Evolutionary conservation across 2,797 vertebrate species (phyloP), one percentile per base, ranked within the genome.

Genomic region (Xerus rutilus): DNA sequence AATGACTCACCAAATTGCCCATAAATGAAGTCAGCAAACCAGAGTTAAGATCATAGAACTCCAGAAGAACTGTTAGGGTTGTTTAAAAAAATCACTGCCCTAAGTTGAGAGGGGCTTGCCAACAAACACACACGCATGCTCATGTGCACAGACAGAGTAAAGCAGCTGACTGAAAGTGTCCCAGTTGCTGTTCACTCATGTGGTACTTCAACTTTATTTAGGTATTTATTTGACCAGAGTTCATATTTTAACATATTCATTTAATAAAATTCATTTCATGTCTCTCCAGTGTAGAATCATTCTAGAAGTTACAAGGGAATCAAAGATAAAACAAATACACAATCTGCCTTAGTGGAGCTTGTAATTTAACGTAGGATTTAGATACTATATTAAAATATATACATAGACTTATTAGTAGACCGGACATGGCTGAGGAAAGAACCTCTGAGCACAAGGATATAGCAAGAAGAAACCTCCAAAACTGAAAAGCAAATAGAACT

Each of bases 251-350:
- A 62, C 64, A 45, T 47, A 78, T 57, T 67, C 59, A 87, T 59
- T 95, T 78, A 79, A 54, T 79, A 89, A 91, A 77, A 91, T 54
- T 52, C 84, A 92, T 64, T 89, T 86, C 52, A 87, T 72, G 28
- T 64, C 25, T 89, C 73, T 90, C 47, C 77, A 70, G 11, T 64
- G 86, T 79, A 94, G 25, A 43, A 87, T 39, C 12, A 0, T 69
- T 62, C 47, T 54, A 93, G 17, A 4, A 93, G 2, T 45, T 91
- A 13, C 5, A 95, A 88, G 30, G n/a, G 54, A 91, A 82, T 87
- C 54, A 92, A 96, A 88, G 35, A 89, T 49, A 91, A 94, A 86
- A 73, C 11, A 88, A 91, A 83, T 30, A 81, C 30, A 84, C 39
- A 86, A 32, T 81, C 32, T 89, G 52, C 20, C 45, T 57, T 86